These are phyloP conservation scores for Thunnus thynnus DNA, from an alignment of 2,113 vertebrate genomes.

Conservation along the genomic window DNA sequence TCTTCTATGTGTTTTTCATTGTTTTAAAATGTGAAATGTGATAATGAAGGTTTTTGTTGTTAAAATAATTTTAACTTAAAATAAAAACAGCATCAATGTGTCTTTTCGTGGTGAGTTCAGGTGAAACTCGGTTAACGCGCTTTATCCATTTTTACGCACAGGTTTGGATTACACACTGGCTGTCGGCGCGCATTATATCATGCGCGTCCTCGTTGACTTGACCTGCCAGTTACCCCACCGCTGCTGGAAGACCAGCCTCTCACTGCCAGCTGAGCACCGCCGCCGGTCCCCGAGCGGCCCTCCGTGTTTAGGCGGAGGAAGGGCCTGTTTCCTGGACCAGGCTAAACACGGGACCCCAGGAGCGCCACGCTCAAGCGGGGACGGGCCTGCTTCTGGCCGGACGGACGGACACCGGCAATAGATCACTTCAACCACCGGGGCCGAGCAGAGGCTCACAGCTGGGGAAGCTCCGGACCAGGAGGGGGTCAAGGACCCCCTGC, in stretches of 20 bases:
- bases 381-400: conserved; percentile 58
- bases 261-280: conserved; percentile 83
- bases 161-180: background rate
- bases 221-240: conserved; percentile 51
- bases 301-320: conserved; percentile 96
- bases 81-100: background rate
- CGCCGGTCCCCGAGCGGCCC: conserved; percentile 81
- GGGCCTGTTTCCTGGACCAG: conserved; percentile 95
- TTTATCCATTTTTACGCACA: conserved; percentile 27
- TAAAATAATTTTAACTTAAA: background rate
- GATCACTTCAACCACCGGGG: conserved; percentile 84
- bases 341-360: conserved; percentile 92
- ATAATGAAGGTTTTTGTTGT: background rate
- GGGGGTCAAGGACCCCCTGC: conserved; percentile 61
- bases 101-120: background rate
- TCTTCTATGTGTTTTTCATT: background rate
- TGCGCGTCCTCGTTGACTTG: conserved; percentile 59
- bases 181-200: too few species aligned
- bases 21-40: background rate
- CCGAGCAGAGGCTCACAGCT: conserved; percentile 53
- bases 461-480: conserved; percentile 57
- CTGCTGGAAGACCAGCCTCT: conserved; percentile 16
- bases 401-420: conserved; percentile 87
- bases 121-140: background rate
- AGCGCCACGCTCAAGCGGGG: conserved; percentile 87